Percentiles rank a stretch among this genome's conserved stretches.
These are phyloP conservation scores for Ellobius talpinus DNA, from an alignment of 2,113 vertebrate species.

Conservation along the genomic window DNA sequence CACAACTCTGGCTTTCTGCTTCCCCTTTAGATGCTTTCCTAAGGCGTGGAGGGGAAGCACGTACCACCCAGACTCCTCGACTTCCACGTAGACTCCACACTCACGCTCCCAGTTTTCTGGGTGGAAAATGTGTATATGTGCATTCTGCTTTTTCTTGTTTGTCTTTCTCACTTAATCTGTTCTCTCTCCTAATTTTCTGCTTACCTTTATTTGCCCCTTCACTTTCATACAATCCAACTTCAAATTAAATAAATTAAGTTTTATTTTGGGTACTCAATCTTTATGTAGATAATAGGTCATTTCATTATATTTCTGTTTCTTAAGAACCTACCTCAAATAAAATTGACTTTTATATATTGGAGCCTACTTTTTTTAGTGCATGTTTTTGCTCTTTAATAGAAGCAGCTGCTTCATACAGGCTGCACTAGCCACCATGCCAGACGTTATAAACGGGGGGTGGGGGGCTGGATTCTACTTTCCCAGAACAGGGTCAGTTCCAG, in stretches of 20 bases:
- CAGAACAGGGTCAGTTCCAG: not conserved
- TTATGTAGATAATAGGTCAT: not conserved
- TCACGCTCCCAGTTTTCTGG: not conserved
- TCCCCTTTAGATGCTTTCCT: conserved; percentile 55
- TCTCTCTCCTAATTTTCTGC: conserved; percentile 13
- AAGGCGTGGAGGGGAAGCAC: conserved; percentile 35
- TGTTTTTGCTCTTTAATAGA: not conserved
- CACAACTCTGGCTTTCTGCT: conserved; percentile 41
- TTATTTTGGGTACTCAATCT: conserved; percentile 23
- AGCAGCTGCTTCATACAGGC: not conserved
- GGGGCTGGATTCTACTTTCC: not conserved
- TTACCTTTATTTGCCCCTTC: conserved; percentile 2
- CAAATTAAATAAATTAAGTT: conserved; percentile 29
- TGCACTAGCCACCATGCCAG: not conserved
- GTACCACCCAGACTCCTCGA: not conserved
- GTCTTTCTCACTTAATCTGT: not conserved
- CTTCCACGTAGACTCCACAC: not conserved
- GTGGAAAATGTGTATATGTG: not conserved
- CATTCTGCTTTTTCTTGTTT: not conserved
- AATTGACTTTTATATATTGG: conserved; percentile 47
- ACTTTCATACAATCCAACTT: not conserved
- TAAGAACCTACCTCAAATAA: conserved; percentile 19
- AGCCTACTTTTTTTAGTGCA: conserved; percentile 16
- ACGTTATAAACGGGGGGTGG: not conserved
- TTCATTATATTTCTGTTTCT: not conserved